These are phyloP conservation scores for Notospermus geniculatus DNA, from an alignment of 1,140 invertebrate genomes.

Conservation along the genomic window DNA sequence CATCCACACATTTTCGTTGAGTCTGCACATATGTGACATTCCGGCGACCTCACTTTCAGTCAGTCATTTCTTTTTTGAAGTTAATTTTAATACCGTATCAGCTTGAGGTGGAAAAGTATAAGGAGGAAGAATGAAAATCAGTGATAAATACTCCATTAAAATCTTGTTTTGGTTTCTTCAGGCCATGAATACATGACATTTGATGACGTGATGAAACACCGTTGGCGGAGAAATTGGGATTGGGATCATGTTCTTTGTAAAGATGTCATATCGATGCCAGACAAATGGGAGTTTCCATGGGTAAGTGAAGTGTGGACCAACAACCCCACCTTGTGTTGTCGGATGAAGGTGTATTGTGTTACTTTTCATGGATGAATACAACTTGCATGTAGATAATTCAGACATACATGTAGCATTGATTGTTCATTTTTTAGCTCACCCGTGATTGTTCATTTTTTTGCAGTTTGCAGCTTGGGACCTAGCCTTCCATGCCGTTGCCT, in stretches of 20 bases:
- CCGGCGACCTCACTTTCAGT: too few species aligned
- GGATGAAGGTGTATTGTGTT: too few species aligned
- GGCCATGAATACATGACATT: background rate
- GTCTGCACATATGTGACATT: background rate
- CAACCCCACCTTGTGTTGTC: too few species aligned
- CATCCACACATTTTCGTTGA: background rate
- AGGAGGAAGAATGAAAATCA: background rate
- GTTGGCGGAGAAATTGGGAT: slow-evolving; percentile 42
- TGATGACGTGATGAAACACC: background rate
- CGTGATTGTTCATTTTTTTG: slow-evolving; percentile 34
- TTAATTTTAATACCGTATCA: too few species aligned
- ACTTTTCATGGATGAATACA: too few species aligned
- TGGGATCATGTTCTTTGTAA: slow-evolving; percentile 55
- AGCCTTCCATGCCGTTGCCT: slow-evolving; percentile 57
- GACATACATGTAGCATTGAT: background rate
- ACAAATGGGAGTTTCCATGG: slow-evolving; percentile 60
- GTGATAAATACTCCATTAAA: too few species aligned
- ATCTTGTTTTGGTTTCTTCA: background rate
- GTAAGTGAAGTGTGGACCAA: slow-evolving; percentile 32
- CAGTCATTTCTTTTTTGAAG: too few species aligned
- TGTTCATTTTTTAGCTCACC: slow-evolving; percentile 42
- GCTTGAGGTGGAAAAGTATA: background rate
- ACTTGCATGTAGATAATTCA: too few species aligned
- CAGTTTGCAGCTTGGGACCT: slow-evolving; percentile 58
- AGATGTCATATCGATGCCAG: slow-evolving; percentile 57